These are phyloP conservation scores for Antheraea mylitta DNA, from an alignment of 1,140 invertebrate genomes.

Conservation along the genomic window DNA sequence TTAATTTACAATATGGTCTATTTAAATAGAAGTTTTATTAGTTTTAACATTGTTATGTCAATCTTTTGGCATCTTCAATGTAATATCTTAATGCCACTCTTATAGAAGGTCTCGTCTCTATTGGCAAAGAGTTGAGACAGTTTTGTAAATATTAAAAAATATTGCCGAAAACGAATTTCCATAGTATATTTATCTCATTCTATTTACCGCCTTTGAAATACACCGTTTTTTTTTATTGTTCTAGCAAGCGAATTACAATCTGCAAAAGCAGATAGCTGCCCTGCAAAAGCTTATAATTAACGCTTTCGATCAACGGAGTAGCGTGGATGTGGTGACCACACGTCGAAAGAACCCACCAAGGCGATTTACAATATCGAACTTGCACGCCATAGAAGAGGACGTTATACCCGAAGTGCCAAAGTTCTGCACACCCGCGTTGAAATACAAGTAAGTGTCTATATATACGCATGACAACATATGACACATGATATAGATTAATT, in stretches of 20 bases:
- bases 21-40: too few species aligned
- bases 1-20: too few species aligned
- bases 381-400: constrained; percentile 52
- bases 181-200: too few species aligned
- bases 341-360: constrained; percentile 51
- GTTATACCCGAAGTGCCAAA: constrained; percentile 32
- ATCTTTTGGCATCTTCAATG: too few species aligned
- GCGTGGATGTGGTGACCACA: constrained; percentile 30
- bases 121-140: too few species aligned
- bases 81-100: too few species aligned
- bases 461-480: neutral
- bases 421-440: constrained; percentile 59
- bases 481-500: too few species aligned
- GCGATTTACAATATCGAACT: constrained; percentile 54
- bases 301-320: constrained; percentile 48
- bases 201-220: too few species aligned
- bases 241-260: constrained; percentile 65
- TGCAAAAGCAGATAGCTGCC: constrained; percentile 58
- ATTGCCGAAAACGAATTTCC: too few species aligned
- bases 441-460: constrained; percentile 57
- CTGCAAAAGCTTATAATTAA: constrained; percentile 63
- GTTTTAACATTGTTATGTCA: too few species aligned
- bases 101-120: too few species aligned
- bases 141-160: too few species aligned
- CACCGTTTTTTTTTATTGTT: constrained; percentile 8